A percentile compares a stretch with the other conserved stretches of the same genome.
Conservation (phyloP, 2,113 vertebrate species). For the Rhadina sibilatrix region DNA sequence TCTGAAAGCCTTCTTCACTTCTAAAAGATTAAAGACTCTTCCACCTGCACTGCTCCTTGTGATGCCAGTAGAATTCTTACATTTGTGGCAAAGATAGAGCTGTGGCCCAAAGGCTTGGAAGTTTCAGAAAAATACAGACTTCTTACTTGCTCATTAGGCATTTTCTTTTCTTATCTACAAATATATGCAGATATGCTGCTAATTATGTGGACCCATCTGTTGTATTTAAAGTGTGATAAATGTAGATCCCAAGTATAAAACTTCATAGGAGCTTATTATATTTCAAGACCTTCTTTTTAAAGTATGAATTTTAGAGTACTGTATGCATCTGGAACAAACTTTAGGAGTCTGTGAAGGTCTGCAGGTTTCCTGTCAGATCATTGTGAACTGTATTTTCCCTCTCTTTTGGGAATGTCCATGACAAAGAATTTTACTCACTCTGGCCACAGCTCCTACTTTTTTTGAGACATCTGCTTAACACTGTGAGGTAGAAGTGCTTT, state of each 20-base stretch:
- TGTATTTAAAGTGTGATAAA: constrained; percentile 44
- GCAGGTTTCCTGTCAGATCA: background rate
- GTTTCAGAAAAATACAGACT: background rate
- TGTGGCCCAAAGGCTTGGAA: background rate
- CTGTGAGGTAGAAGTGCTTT: background rate
- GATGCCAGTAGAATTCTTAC: background rate
- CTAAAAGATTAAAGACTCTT: background rate
- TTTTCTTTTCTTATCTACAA: constrained; percentile 27
- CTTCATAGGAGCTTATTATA: background rate
- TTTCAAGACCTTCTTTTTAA: background rate
- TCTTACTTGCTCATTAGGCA: constrained; percentile 11
- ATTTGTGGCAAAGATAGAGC: background rate
- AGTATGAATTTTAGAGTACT: background rate
- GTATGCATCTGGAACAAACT: background rate
- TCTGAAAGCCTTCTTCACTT: background rate
- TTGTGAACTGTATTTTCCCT: background rate
- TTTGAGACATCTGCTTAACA: background rate
- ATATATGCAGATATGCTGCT: constrained; percentile 47
- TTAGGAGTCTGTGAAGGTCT: background rate
- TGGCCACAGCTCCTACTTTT: background rate
- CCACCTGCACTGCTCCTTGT: background rate
- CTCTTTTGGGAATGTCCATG: background rate
- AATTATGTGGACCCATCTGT: constrained; percentile 63
- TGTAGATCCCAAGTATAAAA: constrained; percentile 22
- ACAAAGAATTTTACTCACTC: background rate